Percentiles rank a stretch among this genome's conserved stretches.
These are phyloP conservation scores for Bettongia penicillata DNA, from an alignment of 2,113 vertebrate genomes.

Conservation along the genomic window DNA sequence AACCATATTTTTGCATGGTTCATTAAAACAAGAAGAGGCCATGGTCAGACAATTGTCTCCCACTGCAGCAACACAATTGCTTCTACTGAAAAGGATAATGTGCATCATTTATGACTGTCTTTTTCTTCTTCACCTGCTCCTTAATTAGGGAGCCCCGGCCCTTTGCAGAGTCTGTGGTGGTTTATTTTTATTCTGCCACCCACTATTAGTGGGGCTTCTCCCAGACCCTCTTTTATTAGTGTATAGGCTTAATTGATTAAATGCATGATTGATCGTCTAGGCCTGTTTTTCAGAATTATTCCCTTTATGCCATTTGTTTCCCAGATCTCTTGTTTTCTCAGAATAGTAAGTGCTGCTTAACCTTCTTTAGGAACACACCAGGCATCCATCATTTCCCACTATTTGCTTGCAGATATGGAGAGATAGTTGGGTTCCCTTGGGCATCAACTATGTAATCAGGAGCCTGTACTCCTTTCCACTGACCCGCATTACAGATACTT, in stretches of 20 bases:
- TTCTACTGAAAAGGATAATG: accelerated
- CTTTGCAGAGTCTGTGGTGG: background rate
- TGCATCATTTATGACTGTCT: accelerated
- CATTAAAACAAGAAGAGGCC: background rate
- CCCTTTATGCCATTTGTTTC: background rate
- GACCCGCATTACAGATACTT: background rate
- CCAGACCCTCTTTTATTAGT: background rate
- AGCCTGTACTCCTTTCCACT: background rate
- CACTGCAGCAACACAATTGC: background rate
- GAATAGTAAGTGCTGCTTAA: background rate
- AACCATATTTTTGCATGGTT: background rate
- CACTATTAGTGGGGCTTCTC: background rate
- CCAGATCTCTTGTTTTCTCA: background rate
- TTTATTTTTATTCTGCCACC: background rate
- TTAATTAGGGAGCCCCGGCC: background rate
- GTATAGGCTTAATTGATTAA: constrained; percentile 19
- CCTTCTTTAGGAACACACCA: background rate
- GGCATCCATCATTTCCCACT: background rate
- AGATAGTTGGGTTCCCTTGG: background rate
- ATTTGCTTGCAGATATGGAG: background rate
- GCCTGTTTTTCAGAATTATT: background rate
- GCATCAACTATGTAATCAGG: accelerated
- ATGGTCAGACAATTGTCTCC: background rate
- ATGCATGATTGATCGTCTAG: constrained; percentile 21
- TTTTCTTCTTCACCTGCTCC: constrained; percentile 40